Percentiles rank a stretch among this genome's conserved stretches.
Conservation (phyloP, 2,888 invertebrate species). For the Epirrhoe alternata region DNA sequence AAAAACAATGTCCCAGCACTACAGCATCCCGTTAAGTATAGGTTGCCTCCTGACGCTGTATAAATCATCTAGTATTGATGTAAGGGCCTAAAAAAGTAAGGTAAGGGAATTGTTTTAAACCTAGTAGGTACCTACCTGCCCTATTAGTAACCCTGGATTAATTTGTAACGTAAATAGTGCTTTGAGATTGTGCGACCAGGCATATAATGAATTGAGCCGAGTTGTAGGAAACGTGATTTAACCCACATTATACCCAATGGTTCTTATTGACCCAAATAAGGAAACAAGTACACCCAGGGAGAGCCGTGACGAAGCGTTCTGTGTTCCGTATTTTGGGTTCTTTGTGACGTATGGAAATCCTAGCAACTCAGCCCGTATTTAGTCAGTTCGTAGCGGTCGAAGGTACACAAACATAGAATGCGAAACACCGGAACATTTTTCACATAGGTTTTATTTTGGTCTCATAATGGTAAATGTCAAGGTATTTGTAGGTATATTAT, state of each 20-base stretch:
- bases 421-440: background rate
- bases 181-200: slow-evolving; percentile 29
- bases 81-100: too few species aligned
- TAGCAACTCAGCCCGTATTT: slow-evolving; percentile 14
- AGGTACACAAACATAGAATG: slow-evolving; percentile 8
- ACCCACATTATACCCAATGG: slow-evolving; percentile 30
- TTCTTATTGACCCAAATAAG: slow-evolving; percentile 33
- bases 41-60: too few species aligned
- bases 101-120: background rate
- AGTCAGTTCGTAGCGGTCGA: slow-evolving; percentile 1
- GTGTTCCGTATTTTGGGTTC: slow-evolving; percentile 17
- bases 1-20: too few species aligned
- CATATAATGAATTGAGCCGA: slow-evolving; percentile 29
- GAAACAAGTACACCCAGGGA: slow-evolving; percentile 19
- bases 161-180: slow-evolving; percentile 22
- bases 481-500: too few species aligned
- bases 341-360: slow-evolving; percentile 16
- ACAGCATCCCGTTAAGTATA: too few species aligned
- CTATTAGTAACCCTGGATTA: slow-evolving; percentile 4
- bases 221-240: slow-evolving; percentile 27
- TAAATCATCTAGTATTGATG: too few species aligned
- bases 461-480: background rate
- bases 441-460: background rate
- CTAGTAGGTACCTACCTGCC: background rate
- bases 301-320: slow-evolving; percentile 10